phyloP scores from a whole-genome alignment of 2,888 invertebrate genomes.

The Microctonus aethiopoides region DNA sequence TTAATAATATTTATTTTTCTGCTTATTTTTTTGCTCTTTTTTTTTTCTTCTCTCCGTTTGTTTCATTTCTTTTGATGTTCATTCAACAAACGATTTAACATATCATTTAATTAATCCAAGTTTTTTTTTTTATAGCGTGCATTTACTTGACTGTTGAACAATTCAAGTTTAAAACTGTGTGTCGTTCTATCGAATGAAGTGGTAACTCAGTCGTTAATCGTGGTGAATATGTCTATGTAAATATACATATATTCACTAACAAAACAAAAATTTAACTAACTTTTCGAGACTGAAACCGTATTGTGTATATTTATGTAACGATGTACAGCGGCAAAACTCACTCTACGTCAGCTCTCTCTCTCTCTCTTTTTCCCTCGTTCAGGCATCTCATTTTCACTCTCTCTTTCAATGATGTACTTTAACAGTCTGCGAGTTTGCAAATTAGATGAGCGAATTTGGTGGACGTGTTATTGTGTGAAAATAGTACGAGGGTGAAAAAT shows the following conservation, averaged over 20 bases:
- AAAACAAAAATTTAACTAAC: background rate
- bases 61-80: background rate
- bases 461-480: background rate
- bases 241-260: background rate
- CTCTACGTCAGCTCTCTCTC: background rate
- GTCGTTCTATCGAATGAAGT: background rate
- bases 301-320: background rate
- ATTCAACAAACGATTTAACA: background rate
- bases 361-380: background rate
- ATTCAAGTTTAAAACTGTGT: background rate
- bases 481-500: too few relatives aligned
- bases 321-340: background rate
- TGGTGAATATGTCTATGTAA: background rate
- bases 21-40: too few relatives aligned
- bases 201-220: background rate
- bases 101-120: slow-evolving; percentile 18
- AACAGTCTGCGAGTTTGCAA: background rate
- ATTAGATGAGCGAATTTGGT: background rate
- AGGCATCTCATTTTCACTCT: background rate
- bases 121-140: background rate
- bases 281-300: slow-evolving; percentile 10
- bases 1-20: too few relatives aligned
- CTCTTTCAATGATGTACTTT: background rate
- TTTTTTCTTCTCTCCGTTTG: too few relatives aligned
- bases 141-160: background rate